Conservation (phyloP, 2,113 vertebrate genomes). For the Equus przewalskii region DNA sequence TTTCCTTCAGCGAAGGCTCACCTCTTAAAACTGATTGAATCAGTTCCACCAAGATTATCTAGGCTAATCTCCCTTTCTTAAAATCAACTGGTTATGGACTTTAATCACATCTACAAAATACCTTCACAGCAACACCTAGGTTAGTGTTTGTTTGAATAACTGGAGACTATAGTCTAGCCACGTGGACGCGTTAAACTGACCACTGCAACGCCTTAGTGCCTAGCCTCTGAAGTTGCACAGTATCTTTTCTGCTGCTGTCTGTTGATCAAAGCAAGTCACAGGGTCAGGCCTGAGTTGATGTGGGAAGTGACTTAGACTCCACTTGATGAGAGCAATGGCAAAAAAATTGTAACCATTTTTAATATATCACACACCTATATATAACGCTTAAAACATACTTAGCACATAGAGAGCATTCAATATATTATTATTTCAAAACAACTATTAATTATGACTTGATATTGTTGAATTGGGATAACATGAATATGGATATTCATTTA, state of each 20-base stretch:
- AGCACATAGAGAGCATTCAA: not conserved
- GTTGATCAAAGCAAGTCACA: not conserved
- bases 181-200: not conserved
- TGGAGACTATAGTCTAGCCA: no score
- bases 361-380: not conserved
- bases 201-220: not conserved
- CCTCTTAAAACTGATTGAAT: no score
- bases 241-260: not conserved
- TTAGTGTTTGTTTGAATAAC: no score
- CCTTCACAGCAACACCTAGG: no score
- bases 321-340: not conserved
- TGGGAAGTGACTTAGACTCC: not conserved
- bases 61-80: no score
- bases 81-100: no score
- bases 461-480: not conserved
- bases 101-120: no score
- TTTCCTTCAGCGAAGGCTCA: no score
- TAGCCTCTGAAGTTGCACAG: not conserved
- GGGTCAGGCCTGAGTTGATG: not conserved
- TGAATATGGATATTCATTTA: not conserved
- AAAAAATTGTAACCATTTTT: not conserved
- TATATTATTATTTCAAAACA: not conserved
- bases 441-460: not conserved
- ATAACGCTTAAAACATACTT: not conserved
- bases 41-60: no score